Evolutionary conservation across 2,888 invertebrate genomes (phyloP), one percentile per base, ranked within the genome.

Genomic region (Eudemis profundana): DNA sequence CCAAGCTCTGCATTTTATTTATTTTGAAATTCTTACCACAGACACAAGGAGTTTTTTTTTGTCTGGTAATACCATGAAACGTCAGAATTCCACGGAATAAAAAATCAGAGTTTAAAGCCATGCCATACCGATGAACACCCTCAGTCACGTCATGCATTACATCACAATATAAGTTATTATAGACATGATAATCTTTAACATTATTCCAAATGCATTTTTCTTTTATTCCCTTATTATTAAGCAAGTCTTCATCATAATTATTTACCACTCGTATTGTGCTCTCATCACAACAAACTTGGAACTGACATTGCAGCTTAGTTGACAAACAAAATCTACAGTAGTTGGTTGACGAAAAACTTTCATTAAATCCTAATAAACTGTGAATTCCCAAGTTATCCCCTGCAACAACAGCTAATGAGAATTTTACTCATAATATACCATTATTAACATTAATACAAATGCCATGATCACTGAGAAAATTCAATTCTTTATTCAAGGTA

Each of bases 111-210:
- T n/a, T n/a, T n/a, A n/a, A 29, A 29, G 42, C 42, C 42, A 42
- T 42, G 17, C 42, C 17, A 42, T 42, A 42, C n/a, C 46, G 29
- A 21, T 47, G 44, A 59, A 59, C 33, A 4, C 59, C 59, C 36
- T 59, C 59, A 59, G 33, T 33, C 12, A 59, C 12, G 10, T 59
- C 59, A 36, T 59, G 59, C 59, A 59, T 59, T 19, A 59, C 59
- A 19, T 59, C 46, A 42, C 42, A 27, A 51, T 15, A 33, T 15
- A 17, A 33, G 8, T 51, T 51, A 5, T 33, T 17, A 33, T 33
- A 51, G 0, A 51, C 33, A 33, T 51, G 51, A 33, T 7, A 51
- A 14, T 33, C 4, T 33, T 29, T 33, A 33, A 51, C 33, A 17
- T 33, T 14, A 51, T 51, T 33, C 51, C 51, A 51, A 15, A 51